Evolutionary conservation across 2,888 invertebrate species (phyloP), one percentile per base, ranked within the genome.

Genomic region (Oscheius myriophilus): DNA sequence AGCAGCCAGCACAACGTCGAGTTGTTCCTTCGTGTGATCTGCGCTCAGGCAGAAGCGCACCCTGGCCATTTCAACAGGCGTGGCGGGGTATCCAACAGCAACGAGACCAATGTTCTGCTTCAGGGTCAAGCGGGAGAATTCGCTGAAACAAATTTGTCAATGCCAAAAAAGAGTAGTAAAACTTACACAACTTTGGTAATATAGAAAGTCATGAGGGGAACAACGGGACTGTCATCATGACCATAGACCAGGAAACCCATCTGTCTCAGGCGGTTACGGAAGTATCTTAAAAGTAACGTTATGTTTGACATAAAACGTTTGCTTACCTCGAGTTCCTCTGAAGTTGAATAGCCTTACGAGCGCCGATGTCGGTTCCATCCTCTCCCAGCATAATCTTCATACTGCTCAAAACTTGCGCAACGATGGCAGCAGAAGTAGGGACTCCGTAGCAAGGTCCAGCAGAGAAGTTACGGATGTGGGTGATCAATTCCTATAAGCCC

Each of bases 1-100:
- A n/a, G 46, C 52, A n/a, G 49, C 33, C 7, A 69, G 43, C 42
- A 80, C 82, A 52, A 72, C 54, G 66, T 84, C 84, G 1, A 84
- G 61, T 59, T 84, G 82, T 51, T 81, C 81, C 62, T 75, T 79
- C 0, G 84, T 84, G 65, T 84, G 84, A 64, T 81, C 81, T 1
- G 83, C 78, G 65, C 96, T 96, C 73, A 98, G 89, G 87, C 97
- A 98, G 88, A 97, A 94, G 82, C 96, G 90, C 83, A 88, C 88
- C 85, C 97, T 91, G 42, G 94, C 93, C 89, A 93, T 92, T 90
- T 93, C 92, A 78, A 98, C 91, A 54, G 96, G 94, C 61, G 97
- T 96, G 69, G 97, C 97, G 67, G 98, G 97, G 89, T 95, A 97
- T 76, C 96, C 96, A 66, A 96, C 97, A 69, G 96, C 96, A 6